Conservation (phyloP, 2,113 vertebrate species). For the Anarhynchus alexandrinus region DNA sequence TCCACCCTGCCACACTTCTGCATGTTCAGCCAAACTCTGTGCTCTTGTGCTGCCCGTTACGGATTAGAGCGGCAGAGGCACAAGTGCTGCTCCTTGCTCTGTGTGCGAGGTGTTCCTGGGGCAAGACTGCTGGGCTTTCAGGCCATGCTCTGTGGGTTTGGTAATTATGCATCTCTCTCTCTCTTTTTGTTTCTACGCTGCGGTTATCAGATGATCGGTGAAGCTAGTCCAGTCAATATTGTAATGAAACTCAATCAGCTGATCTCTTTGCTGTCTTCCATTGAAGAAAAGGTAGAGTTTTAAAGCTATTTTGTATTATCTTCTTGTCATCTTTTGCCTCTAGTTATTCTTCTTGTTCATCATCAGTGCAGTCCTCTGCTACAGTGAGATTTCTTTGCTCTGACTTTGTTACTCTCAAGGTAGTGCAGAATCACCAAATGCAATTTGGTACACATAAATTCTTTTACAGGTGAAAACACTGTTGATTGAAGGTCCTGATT, state of each 20-base stretch:
- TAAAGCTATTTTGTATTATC: neutral
- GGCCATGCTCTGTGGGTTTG: neutral
- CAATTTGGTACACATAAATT: neutral
- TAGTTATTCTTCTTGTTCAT: neutral
- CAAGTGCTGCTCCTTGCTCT: neutral
- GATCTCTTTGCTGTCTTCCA: conserved; percentile 85
- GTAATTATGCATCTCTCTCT: neutral
- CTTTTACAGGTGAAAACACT: conserved; percentile 83
- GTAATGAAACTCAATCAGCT: conserved; percentile 85
- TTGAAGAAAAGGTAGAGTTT: conserved; percentile 90
- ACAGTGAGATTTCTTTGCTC: neutral
- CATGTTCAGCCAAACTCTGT: neutral
- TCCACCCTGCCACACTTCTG: neutral
- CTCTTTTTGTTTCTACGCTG: neutral
- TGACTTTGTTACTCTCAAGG: neutral
- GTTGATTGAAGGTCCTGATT: conserved; percentile 86
- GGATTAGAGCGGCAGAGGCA: neutral
- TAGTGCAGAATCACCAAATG: neutral
- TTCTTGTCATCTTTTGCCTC: neutral
- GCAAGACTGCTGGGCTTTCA: neutral
- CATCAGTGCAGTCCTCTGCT: neutral
- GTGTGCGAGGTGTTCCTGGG: neutral
- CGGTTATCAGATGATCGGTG: conserved; percentile 73
- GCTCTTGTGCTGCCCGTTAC: neutral
- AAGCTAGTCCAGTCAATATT: conserved; percentile 75